These are phyloP conservation scores for Zaprionus ghesquierei DNA, from an alignment of 1,140 invertebrate genomes.

Conservation along the genomic window DNA sequence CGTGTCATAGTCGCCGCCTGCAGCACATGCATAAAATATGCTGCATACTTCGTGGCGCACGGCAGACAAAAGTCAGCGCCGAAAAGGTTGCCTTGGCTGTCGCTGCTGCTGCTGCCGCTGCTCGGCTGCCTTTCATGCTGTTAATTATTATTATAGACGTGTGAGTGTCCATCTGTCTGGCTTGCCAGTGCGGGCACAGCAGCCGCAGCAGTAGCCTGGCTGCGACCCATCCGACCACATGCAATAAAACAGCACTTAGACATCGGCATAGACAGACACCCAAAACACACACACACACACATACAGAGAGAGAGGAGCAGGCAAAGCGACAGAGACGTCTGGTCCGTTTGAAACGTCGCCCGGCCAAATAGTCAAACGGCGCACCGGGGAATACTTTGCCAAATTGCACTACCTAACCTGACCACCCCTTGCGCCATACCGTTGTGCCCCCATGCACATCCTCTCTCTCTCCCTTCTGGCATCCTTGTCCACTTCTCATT, in stretches of 20 bases:
- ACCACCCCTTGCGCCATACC: not conserved
- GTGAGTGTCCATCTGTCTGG: conserved; percentile 63
- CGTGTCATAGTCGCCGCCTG: conserved; percentile 50
- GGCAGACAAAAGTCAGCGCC: conserved; percentile 9
- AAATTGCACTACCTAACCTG: conserved; percentile 64
- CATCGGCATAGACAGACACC: conserved; percentile 33
- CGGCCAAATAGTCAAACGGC: conserved; percentile 62
- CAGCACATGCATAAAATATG: conserved; percentile 77
- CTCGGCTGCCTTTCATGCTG: conserved; percentile 61
- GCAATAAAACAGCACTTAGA: conserved; percentile 80
- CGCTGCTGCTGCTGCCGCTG: not conserved
- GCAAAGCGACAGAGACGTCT: conserved; percentile 31
- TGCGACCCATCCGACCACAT: conserved; percentile 58
- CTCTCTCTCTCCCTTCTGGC: not conserved
- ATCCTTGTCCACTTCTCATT: conserved; percentile 64
- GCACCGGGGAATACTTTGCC: conserved; percentile 77
- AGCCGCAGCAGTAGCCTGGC: not conserved
- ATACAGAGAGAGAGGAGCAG: not conserved
- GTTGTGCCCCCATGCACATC: not conserved
- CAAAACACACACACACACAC: conserved; percentile 7
- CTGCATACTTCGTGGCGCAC: conserved; percentile 55
- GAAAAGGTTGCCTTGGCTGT: not conserved
- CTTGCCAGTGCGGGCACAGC: conserved; percentile 28
- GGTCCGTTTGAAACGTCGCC: conserved; percentile 20
- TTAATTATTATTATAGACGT: conserved; percentile 82